phyloP scores from a whole-genome alignment of 2,113 vertebrate genomes.

The Sinocyclocheilus maitianheensis region DNA sequence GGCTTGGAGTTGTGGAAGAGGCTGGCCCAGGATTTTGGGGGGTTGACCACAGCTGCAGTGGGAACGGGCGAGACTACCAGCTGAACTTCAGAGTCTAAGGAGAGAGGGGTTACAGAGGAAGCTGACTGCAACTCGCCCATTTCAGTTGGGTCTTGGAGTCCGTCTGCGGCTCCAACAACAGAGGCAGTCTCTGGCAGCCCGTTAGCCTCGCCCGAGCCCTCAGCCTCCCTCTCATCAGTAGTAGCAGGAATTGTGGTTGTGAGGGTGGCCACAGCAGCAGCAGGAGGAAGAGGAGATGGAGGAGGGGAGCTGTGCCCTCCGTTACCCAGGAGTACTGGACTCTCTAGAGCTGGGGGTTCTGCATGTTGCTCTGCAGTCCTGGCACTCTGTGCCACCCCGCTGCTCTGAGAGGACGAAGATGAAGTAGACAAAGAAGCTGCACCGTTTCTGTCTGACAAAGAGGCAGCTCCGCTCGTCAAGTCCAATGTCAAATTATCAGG shows the following conservation, averaged over 20 bases:
- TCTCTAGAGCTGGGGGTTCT: conserved; percentile 76
- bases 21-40: conserved; percentile 96
- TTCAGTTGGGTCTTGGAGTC: conserved; percentile 71
- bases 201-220: conserved; percentile 76
- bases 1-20: conserved; percentile 97
- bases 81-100: conserved; percentile 76
- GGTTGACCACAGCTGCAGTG: conserved; percentile 78
- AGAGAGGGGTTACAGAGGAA: conserved; percentile 72
- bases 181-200: conserved; percentile 73
- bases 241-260: conserved; percentile 73
- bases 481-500: conserved; percentile 83
- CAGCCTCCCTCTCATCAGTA: conserved; percentile 79
- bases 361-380: conserved; percentile 93
- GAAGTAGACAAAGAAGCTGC: conserved; percentile 69
- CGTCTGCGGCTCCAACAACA: conserved; percentile 58
- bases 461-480: conserved; percentile 77
- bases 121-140: conserved; percentile 68
- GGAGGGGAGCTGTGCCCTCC: conserved; percentile 77
- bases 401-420: conserved; percentile 76
- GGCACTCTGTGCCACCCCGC: conserved; percentile 70
- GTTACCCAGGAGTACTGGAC: conserved; percentile 79
- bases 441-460: conserved; percentile 74
- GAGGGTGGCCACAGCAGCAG: conserved; percentile 61
- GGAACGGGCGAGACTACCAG: conserved; percentile 71
- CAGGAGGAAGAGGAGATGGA: conserved; percentile 68